Evolutionary conservation across 53 echinoderm and acorn worm species (phyloP).

Genomic region (Luidia sarsii): DNA sequence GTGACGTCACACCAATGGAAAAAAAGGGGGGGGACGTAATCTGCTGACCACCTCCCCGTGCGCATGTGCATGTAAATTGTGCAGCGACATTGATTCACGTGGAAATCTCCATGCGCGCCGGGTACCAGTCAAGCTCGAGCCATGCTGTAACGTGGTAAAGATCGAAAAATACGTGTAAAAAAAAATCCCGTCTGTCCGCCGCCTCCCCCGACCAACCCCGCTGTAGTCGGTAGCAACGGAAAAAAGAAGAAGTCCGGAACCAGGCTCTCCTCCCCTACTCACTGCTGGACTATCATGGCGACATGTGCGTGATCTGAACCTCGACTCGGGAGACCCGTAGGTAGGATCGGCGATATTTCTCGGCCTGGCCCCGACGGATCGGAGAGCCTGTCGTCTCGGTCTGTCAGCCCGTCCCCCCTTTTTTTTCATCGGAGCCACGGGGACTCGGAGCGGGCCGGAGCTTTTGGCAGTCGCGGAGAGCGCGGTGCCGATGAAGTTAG

Average conservation of each 20-base stretch:
- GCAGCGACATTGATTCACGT: neutral
- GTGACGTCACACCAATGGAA: too few relatives aligned
- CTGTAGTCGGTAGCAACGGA: too few relatives aligned
- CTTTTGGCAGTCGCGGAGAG: slow-evolving; percentile 38
- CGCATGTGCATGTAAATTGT: neutral
- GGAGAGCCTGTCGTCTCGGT: too few relatives aligned
- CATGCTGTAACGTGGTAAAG: neutral
- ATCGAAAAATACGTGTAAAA: neutral
- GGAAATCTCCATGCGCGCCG: neutral
- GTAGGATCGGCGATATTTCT: slow-evolving; percentile 19
- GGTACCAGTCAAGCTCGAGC: neutral
- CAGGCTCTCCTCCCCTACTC: too few relatives aligned
- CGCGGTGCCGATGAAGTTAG: slow-evolving; percentile 48
- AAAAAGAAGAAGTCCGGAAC: too few relatives aligned
- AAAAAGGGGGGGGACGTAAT: too few relatives aligned
- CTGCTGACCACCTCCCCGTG: too few relatives aligned
- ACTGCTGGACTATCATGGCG: slow-evolving; percentile 15
- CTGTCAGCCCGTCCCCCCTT: too few relatives aligned
- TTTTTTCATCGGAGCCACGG: too few relatives aligned
- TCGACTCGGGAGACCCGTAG: neutral
- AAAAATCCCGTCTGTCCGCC: neutral
- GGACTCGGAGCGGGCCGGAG: too few relatives aligned
- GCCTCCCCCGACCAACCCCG: neutral
- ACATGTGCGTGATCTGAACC: slow-evolving; percentile 45
- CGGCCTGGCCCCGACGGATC: neutral